Percentiles rank a stretch among this genome's conserved stretches.
Conservation (phyloP, 2,797 vertebrate species). For the Rallus crepitans region DNA sequence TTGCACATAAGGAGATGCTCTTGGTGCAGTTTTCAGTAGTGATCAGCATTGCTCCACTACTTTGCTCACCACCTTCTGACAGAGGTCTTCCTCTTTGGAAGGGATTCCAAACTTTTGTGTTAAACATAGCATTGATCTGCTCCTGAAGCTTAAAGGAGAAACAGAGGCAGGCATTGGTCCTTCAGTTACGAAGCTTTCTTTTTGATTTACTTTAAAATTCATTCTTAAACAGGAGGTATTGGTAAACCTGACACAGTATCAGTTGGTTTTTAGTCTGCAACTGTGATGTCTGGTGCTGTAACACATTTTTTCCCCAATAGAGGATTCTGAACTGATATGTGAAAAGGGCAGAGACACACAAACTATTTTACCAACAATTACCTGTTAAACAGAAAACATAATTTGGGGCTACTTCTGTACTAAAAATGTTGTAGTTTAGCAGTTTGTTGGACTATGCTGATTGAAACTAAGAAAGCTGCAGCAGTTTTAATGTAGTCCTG, state of each 20-base stretch:
- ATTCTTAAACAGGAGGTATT: not conserved
- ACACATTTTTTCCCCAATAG: not conserved
- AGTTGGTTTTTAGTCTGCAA: not conserved
- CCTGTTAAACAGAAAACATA: not conserved
- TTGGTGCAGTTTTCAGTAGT: not conserved
- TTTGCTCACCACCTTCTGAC: not conserved
- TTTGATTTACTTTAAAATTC: not conserved
- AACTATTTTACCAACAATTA: not conserved
- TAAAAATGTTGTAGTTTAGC: not conserved
- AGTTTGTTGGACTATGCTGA: not conserved
- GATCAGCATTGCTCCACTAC: not conserved
- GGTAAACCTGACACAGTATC: not conserved
- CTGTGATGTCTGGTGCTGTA: not conserved
- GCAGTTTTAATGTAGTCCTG: not conserved
- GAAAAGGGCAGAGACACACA: not conserved
- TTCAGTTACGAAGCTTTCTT: not conserved
- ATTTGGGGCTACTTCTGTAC: not conserved
- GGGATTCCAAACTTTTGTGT: not conserved
- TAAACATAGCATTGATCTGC: not conserved
- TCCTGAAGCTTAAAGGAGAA: not conserved
- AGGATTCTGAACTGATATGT: not conserved
- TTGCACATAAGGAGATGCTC: not conserved
- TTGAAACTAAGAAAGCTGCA: not conserved
- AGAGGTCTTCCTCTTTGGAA: not conserved
- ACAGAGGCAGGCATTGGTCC: not conserved